Conservation (phyloP, 2,888 invertebrate species). For the Elgonia sp. region DNA sequence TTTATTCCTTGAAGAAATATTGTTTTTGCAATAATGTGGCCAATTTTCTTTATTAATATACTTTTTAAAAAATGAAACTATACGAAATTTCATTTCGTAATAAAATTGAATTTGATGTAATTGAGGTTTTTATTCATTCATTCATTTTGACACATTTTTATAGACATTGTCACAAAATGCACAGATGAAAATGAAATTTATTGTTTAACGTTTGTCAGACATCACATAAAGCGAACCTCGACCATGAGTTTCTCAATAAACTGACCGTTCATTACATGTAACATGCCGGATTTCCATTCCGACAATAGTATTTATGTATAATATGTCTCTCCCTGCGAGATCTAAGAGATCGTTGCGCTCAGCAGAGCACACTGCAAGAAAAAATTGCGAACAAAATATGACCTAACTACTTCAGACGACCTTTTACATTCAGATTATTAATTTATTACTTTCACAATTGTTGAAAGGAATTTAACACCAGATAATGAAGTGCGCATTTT, state of each 20-base stretch:
- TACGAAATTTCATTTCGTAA: no score
- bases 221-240: slow-evolving; percentile 27
- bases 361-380: slow-evolving; percentile 67
- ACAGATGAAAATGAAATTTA: slow-evolving; percentile 39
- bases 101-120: no score
- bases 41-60: no score
- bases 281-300: slow-evolving; percentile 72
- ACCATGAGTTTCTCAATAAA: slow-evolving; percentile 67
- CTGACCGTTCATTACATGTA: slow-evolving; percentile 50
- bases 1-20: neutral
- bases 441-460: slow-evolving; percentile 49
- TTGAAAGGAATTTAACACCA: neutral
- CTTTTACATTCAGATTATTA: slow-evolving; percentile 54
- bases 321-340: slow-evolving; percentile 65
- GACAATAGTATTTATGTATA: slow-evolving; percentile 71
- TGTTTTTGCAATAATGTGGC: no score
- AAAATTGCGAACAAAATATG: slow-evolving; percentile 67
- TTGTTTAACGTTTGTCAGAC: neutral
- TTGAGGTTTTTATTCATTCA: no score
- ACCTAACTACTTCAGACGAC: slow-evolving; percentile 58
- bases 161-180: neutral
- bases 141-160: neutral
- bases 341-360: slow-evolving; percentile 74
- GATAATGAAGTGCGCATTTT: neutral
- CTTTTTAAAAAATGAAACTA: no score